Base-by-base conservation (phyloP, 2,888 invertebrate genomes). In the Andrena bicolor region DNA sequence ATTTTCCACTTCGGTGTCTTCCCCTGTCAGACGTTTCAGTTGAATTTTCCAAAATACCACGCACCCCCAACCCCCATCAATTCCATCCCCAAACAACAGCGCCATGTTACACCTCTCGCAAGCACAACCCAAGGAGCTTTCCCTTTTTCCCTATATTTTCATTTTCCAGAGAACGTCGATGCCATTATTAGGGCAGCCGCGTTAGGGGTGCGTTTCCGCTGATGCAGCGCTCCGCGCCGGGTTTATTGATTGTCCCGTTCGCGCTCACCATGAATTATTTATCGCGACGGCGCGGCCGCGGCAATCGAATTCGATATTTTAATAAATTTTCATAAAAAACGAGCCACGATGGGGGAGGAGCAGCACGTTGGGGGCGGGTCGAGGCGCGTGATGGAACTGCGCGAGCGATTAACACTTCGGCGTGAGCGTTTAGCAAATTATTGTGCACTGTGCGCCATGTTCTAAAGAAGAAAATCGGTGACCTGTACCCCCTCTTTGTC, bases 291-390 rank as follows among this genome's bases (percentile, higher is more conserved):
- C 49, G 26, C 77, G 41, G 61, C 49, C 35, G 51, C 60, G 28
- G 61, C 76, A 66, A 66, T 66, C 66, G 77, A 75, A 78, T 75
- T 75, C 75, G 76, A 78, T 78, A 78, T 78, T 78, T 78, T 75
- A 78, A 78, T 78, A 78, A 78, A 78, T 78, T 78, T 78, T 78
- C 77, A 78, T 78, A 78, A 78, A 41, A 78, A 75, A 75, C 75
- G 77, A 75, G 53, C 60, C 5, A n/a, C 72, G 58, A 48, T 35
- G 23, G 63, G 30, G 35, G 74, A 16, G 10, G n/a, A 16, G 10
- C 13, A 35, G 28, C 26, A 10, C 10, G 30, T 5, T 16, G 20
- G 8, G 16, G 23, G 30, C 20, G 65, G 75, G 65, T 65, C 30
- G 20, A 41, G 35, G 60, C 75, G 75, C 75, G 75, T 77, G 75